These are phyloP conservation scores for Drosophila mimetica DNA, from an alignment of 2,888 invertebrate species.

Conservation along the genomic window DNA sequence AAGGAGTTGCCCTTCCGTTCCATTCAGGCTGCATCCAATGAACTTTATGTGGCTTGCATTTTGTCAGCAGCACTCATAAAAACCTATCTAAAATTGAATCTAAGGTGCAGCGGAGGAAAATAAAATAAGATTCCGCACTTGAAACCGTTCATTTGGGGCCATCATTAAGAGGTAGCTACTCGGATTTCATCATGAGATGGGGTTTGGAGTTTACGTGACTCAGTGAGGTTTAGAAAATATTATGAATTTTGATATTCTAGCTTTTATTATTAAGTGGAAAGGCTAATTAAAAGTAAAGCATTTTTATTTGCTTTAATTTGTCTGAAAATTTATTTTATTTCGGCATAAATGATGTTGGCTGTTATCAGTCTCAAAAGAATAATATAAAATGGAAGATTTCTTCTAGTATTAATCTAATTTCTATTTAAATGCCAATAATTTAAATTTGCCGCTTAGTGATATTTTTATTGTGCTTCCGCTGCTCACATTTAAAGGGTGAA, in stretches of 20 bases:
- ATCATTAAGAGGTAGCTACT: constrained; percentile 21
- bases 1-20: constrained; percentile 42
- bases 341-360: too few species aligned
- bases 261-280: too few species aligned
- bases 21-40: constrained; percentile 42
- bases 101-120: constrained; percentile 50
- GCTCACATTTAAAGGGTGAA: constrained; percentile 2
- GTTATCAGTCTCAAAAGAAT: too few species aligned
- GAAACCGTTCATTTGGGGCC: constrained; percentile 17
- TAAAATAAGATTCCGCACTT: constrained; percentile 42
- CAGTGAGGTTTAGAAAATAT: background rate
- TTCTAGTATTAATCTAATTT: background rate
- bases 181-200: background rate
- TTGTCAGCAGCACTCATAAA: constrained; percentile 69
- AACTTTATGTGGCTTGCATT: constrained; percentile 71
- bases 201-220: constrained; percentile 11
- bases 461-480: background rate
- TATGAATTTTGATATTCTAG: background rate
- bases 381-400: background rate
- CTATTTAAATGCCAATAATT: background rate
- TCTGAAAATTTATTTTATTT: too few species aligned
- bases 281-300: too few species aligned
- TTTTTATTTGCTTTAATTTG: too few species aligned
- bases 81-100: constrained; percentile 76
- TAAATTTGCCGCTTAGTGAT: background rate